A percentile compares a stretch with the other conserved stretches of the same genome.
These are phyloP conservation scores for Anthrax anthrax DNA, from an alignment of 2,888 invertebrate species.

Conservation along the genomic window DNA sequence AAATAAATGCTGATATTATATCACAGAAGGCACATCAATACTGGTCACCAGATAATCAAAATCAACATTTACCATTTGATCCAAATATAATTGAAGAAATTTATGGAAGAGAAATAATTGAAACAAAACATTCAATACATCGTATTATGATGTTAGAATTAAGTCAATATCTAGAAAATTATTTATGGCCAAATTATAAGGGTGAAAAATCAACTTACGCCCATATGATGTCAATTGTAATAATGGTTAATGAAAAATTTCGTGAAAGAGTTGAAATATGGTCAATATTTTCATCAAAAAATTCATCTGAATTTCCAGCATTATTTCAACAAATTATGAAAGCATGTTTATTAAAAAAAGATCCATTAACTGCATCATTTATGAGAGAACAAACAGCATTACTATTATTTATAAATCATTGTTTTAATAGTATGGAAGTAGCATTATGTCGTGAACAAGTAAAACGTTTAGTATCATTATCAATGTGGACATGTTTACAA, in stretches of 20 bases:
- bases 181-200: slow-evolving; percentile 89
- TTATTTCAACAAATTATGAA: slow-evolving; percentile 72
- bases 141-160: slow-evolving; percentile 93
- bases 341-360: slow-evolving; percentile 44
- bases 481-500: slow-evolving; percentile 86
- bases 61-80: slow-evolving; percentile 58
- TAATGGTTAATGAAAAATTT: slow-evolving; percentile 98
- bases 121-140: slow-evolving; percentile 67
- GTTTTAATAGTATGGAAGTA: slow-evolving; percentile 96
- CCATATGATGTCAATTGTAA: slow-evolving; percentile 94
- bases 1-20: slow-evolving; percentile 79
- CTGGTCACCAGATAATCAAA: slow-evolving; percentile 78
- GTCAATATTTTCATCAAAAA: slow-evolving; percentile 74
- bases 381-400: slow-evolving; percentile 73
- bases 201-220: slow-evolving; percentile 59
- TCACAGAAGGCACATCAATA: slow-evolving; percentile 84
- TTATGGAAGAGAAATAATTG: slow-evolving; percentile 73
- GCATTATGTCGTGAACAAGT: slow-evolving; percentile 85
- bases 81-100: slow-evolving; percentile 74
- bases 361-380: slow-evolving; percentile 28
- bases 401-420: slow-evolving; percentile 85
- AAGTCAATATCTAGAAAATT: slow-evolving; percentile 93
- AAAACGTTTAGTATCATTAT: slow-evolving; percentile 76
- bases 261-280: slow-evolving; percentile 93
- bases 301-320: slow-evolving; percentile 59